Evolutionary conservation across 2,797 vertebrate genomes (phyloP), one percentile per base, ranked within the genome.

Genomic region (Galago senegalensis): DNA sequence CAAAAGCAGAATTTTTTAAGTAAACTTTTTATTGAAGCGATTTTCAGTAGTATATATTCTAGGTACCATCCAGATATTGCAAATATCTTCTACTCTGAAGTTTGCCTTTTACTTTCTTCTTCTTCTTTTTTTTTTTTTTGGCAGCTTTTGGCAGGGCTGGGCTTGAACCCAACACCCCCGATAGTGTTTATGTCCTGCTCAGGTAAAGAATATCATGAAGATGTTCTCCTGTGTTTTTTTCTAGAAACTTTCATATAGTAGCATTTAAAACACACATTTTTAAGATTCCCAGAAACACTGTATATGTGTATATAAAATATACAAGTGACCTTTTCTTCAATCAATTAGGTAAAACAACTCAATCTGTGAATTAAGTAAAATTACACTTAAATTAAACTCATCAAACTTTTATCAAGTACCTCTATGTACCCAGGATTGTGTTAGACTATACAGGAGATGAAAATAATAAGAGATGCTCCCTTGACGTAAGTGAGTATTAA

Each of bases 281-380:
- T 86, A 75, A 77, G n/a, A 93, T 60, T 96, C 27, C 53, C n/a
- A 77, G 49, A 40, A 6, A 89, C 12, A 70, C 23, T 11, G 2
- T 56, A 25, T 43, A 40, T 77, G 14, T 58, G 20, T 63, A 89
- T 20, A 93, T 58, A 93, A 95, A 96, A 86, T 53, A 17, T 21
- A 92, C 25, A 87, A 75, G 58, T 91, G 49, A 95, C 27, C 10
- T 87, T 97, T 96, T 76, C 43, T 88, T 92, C 65, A 17, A 95
- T 13, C 73, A 72, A 70, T 72, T 18, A 97, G 46, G 89, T 92
- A 29, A 63, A 84, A 34, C 67, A 92, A 56, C 20, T 96, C 27
- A 63, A 86, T 88, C 87, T 58, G 43, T 85, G 69, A 93, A 31
- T 67, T 95, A 90, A 80, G 37, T 11, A 86, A 56, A 10, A 82